Base-by-base conservation (phyloP, 2,113 vertebrate species). In the Silurus glanis region DNA sequence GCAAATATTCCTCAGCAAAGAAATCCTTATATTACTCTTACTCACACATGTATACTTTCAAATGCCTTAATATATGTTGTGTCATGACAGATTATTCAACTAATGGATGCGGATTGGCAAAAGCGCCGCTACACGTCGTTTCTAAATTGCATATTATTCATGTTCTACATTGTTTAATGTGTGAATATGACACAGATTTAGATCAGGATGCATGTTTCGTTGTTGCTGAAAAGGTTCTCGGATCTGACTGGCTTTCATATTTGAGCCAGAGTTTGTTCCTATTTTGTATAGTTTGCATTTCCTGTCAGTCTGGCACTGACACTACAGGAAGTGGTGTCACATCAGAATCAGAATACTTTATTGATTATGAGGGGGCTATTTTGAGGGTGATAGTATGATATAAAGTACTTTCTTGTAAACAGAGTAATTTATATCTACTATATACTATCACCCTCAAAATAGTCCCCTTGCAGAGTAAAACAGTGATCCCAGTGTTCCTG, bases 1-100 rank as follows among this genome's bases (percentile, higher is more conserved):
- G 53, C 66, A 82, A 66, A 82, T 82, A 66, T 82, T 28, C 23
- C 80, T 82, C 80, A 64, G 61, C 61, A 53, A 21, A 66, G 66
- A 61, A 82, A 53, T 2, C 61, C 61, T 66, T 66, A 53, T 51
- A 82, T 82, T 47, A 66, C 47, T 51, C 80, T 66, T 53, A 17
- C 80, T 64, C 19, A 2, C 21, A 25, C 13, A 9, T 4, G 1
- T n/a, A 49, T 62, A 82, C 49, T 64, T 82, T 82, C 16, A 64
- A 64, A 82, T 14, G 45, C n/a, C 80, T 64, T 66, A 66, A 28
- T 82, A 66, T 82, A 81, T 61, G 80, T n/a, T 1, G 6, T 64
- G 80, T 66, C 80, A 47, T 0, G 19, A 23, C 21, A 49, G 5
- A 59, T 51, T 74, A 75, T n/a, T n/a, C 28, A 9, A 9, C 56